A percentile compares a stretch with the other conserved stretches of the same genome.
Conservation (phyloP, 2,113 vertebrate species). For the Rhabdomys dilectus region DNA sequence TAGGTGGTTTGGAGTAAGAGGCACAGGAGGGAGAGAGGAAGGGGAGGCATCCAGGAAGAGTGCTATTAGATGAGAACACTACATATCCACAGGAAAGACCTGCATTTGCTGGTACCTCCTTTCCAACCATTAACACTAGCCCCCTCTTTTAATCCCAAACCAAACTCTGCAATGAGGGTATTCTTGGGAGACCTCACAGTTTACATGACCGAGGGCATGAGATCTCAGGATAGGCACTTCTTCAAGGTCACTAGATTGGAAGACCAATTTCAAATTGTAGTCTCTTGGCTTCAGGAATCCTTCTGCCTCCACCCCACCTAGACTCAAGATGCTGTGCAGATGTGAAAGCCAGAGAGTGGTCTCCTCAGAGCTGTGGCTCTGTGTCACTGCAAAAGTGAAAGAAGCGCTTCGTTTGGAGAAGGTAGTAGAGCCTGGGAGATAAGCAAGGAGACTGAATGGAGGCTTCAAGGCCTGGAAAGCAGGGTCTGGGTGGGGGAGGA, state of each 20-base stretch:
- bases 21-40: not conserved
- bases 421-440: not conserved
- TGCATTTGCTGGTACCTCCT: not conserved
- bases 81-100: not conserved
- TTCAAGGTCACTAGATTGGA: not conserved
- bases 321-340: not conserved
- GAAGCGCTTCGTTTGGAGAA: constrained; percentile 26
- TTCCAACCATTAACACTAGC: not conserved
- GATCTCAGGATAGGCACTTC: not conserved
- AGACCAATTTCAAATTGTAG: not conserved
- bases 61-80: not conserved
- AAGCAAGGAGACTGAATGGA: not conserved
- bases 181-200: not conserved
- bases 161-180: not conserved
- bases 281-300: not conserved
- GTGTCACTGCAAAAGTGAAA: constrained; percentile 63
- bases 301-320: not conserved
- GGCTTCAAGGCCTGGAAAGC: not conserved
- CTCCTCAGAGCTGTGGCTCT: constrained; percentile 34
- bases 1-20: not conserved
- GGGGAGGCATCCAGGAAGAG: not conserved
- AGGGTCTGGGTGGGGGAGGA: not conserved
- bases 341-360: not conserved
- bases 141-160: not conserved
- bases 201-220: not conserved